Percentiles rank a stretch among this genome's conserved stretches.
Conservation (phyloP, 2,113 vertebrate genomes). For the Cranoglanis bouderius region DNA sequence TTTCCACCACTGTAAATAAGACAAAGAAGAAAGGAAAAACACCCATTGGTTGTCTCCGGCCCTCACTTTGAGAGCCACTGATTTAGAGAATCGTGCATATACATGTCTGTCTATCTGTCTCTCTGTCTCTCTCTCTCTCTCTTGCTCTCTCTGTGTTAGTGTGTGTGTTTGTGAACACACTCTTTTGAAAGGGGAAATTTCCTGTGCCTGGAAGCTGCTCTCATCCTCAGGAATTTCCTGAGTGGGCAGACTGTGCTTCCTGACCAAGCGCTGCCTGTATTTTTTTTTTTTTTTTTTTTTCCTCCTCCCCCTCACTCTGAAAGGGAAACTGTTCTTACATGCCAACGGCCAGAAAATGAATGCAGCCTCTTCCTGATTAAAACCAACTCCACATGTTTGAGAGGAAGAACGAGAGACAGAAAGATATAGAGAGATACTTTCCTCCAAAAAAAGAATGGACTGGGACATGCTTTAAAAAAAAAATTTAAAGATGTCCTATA, state of each 20-base stretch:
- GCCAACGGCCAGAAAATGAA: conserved; percentile 64
- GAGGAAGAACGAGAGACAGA: conserved; percentile 54
- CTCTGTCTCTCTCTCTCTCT: not conserved
- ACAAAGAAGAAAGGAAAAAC: too few relatives aligned
- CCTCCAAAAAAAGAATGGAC: not conserved
- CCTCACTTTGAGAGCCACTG: not conserved
- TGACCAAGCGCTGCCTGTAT: conserved; percentile 84
- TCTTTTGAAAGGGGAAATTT: conserved; percentile 93
- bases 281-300: conserved; percentile 46
- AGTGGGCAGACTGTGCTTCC: conserved; percentile 97
- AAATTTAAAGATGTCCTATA: not conserved
- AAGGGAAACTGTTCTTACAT: conserved; percentile 88
- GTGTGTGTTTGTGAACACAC: conserved; percentile 57
- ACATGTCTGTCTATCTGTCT: not conserved
- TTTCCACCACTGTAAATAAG: not conserved
- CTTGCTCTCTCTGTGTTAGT: conserved; percentile 1
- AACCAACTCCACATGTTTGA: conserved; percentile 63
- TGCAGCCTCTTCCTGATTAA: conserved; percentile 65
- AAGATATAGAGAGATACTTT: not conserved
- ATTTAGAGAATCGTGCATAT: not conserved
- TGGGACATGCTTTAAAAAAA: not conserved
- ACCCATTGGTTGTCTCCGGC: not conserved
- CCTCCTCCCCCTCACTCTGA: conserved; percentile 73
- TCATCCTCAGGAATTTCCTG: conserved; percentile 99
- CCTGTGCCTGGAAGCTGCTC: conserved; percentile 95